Evolutionary conservation across 1,140 invertebrate species (phyloP), one percentile per base, ranked within the genome.

Genomic region (Lasaia peninsularis): DNA sequence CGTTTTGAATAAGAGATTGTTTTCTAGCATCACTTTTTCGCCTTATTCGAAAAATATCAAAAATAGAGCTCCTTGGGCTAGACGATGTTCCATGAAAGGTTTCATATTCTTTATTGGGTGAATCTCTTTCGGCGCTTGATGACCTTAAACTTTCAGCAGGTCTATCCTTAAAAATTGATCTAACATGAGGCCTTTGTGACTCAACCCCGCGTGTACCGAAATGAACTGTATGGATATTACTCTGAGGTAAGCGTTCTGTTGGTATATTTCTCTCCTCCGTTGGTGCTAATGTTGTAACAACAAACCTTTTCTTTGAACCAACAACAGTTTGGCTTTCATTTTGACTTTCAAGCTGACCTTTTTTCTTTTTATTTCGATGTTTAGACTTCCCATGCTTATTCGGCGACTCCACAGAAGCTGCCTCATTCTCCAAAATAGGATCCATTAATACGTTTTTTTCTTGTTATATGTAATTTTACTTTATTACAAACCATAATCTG

Each of bases 381-480:
- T 83, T 86, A 12, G 74, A 71, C 64, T 86, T 88, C 12, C 76
- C 80, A 78, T 78, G 71, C 65, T 81, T 88, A 1, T 60, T 69
- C 12, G 77, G 73, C 33, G 80, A 80, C 44, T 86, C 86, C 24
- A 82, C 70, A 14, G 80, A 69, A 52, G 83, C 80, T 59, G 73
- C 65, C 73, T 88, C 86, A 78, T 86, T 88, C 86, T 88, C 86
- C 72, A 88, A 75, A 61, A 88, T 88, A 55, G 86, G 86, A 78
- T 88, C 86, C 86, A 88, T 88, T 53, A 67, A 74, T 59, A 63
- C 63, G 1, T 28, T 28, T 61, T 58, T 70, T 54, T 67, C 52
- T 49, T 62, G 57, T 62, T 61, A 71, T 67, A 69, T 32, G 49
- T 52, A 77, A 73, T 60, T 63, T 75, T 70, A 71, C 60, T 66